Percentiles rank a stretch among this genome's conserved stretches.
phyloP scores from a whole-genome alignment of 2,113 vertebrate genomes.

The Oxygymnocypris stewartii region DNA sequence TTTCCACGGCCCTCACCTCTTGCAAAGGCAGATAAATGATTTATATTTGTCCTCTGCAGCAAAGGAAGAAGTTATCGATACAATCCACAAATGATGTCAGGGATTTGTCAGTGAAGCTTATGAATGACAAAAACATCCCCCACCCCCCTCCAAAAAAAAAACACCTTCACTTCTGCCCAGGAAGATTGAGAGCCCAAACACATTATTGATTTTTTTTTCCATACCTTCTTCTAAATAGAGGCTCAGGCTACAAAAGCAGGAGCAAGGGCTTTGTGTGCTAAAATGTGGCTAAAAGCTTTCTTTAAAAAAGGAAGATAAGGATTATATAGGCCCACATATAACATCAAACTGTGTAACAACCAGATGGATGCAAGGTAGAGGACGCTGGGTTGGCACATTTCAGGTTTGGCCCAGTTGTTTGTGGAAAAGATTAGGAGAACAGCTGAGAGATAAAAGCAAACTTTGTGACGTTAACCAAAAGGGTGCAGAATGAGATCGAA shows the following conservation, averaged over 20 bases:
- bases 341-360: conserved; percentile 78
- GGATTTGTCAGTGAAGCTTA: conserved; percentile 97
- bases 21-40: conserved; percentile 95
- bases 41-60: conserved; percentile 95
- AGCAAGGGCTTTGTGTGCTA: conserved; percentile 92
- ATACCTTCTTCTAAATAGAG: conserved; percentile 91
- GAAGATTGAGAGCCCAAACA: conserved; percentile 95
- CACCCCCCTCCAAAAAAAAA: conserved; percentile 58
- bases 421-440: conserved; percentile 73
- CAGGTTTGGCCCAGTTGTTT: conserved; percentile 67
- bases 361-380: conserved; percentile 68
- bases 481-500: conserved; percentile 52
- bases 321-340: conserved; percentile 90
- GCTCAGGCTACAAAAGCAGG: conserved; percentile 90
- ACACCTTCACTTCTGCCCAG: conserved; percentile 81
- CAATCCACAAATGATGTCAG: conserved; percentile 93
- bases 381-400: conserved; percentile 57
- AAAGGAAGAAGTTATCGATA: conserved; percentile 94
- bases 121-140: conserved; percentile 93
- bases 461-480: conserved; percentile 74
- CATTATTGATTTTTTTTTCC: conserved; percentile 89
- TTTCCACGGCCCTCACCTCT: conserved; percentile 76
- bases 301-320: conserved; percentile 66
- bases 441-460: conserved; percentile 74
- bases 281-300: conserved; percentile 96